These are phyloP conservation scores for Trichogramma pretiosum DNA, from an alignment of 1,140 invertebrate genomes.

Conservation along the genomic window DNA sequence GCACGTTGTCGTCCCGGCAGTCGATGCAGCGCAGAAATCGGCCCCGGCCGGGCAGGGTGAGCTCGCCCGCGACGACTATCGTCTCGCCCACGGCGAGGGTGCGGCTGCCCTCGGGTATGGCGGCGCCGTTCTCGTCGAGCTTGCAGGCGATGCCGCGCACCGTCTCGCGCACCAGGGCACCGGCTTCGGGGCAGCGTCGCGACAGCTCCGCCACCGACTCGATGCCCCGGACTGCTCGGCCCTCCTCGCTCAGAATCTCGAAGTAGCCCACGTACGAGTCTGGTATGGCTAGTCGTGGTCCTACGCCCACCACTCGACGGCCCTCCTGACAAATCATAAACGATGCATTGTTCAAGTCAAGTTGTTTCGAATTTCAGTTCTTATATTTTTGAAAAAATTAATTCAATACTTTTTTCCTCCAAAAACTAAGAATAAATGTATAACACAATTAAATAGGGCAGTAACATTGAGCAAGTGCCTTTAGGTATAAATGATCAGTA, in stretches of 20 bases:
- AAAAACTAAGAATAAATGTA: too few relatives aligned
- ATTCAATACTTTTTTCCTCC: too few relatives aligned
- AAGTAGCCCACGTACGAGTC: conserved; percentile 86
- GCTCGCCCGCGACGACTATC: conserved; percentile 65
- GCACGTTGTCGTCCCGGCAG: conserved; percentile 71
- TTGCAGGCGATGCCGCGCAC: conserved; percentile 70
- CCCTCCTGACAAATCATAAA: too few relatives aligned
- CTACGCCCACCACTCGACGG: conserved; percentile 62
- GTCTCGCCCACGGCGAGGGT: conserved; percentile 61
- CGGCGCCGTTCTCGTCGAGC: conserved; percentile 52
- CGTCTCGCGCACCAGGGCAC: conserved; percentile 76
- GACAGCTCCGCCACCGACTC: conserved; percentile 77
- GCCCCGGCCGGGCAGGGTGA: conserved; percentile 54
- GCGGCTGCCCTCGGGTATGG: conserved; percentile 63
- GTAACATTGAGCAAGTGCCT: too few relatives aligned
- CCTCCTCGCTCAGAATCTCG: conserved; percentile 88
- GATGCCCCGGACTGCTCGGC: conserved; percentile 77
- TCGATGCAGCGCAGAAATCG: conserved; percentile 81
- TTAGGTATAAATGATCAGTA: too few relatives aligned
- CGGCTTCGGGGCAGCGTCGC: conserved; percentile 63
- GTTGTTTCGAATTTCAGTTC: too few relatives aligned
- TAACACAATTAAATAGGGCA: too few relatives aligned
- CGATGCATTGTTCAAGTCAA: too few relatives aligned
- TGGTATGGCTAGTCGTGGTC: conserved; percentile 78
- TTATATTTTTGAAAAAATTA: too few relatives aligned